Evolutionary conservation across 2,113 vertebrate species (phyloP), one percentile per base, ranked within the genome.

Genomic region (Amphiprion percula): DNA sequence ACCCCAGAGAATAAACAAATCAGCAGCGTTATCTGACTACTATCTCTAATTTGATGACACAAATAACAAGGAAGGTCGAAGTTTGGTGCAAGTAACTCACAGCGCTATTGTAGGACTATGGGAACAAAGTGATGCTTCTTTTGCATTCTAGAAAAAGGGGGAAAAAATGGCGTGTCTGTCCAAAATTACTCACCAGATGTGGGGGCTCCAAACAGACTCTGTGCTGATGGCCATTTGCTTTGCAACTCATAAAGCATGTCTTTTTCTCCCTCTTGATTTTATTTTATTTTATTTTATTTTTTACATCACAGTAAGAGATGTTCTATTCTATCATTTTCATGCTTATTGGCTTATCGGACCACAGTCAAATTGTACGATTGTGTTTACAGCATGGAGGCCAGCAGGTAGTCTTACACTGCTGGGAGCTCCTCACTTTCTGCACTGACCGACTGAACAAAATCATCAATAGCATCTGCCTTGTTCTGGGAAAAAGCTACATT

Each of bases 151-250:
- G 50, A 55, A 5, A 73, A 37, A 50, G 65, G 61, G 30, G 10
- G 1, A 44, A 74, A 30, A 53, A 75, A 67, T n/a, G 10, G 4
- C 28, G 12, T n/a, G 10, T 30, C 21, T 15, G n/a, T 3, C 23
- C 50, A 19, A 67, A 71, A 64, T 66, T 3, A 49, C 33, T 54
- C 33, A 28, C 37, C 64, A 85, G 47, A 80, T 85, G 44, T 74
- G 26, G 19, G 26, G n/a, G 28, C 17, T 63, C 26, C 17, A 54
- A 72, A 68, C 11, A 28, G 58, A 65, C 7, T 3, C 12, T 52
- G 41, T 4, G 6, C 39, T 65, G 70, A 77, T 33, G 41, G 74
- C 66, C 62, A 83, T 81, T 37, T 50, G 78, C 50, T 78, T 73
- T 54, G 9, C 47, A 64, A 26, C 37, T 56, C 53, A 65, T 66